These are phyloP conservation scores for Paratrypauchen microcephalus DNA, from an alignment of 2,797 vertebrate genomes.

Conservation along the genomic window DNA sequence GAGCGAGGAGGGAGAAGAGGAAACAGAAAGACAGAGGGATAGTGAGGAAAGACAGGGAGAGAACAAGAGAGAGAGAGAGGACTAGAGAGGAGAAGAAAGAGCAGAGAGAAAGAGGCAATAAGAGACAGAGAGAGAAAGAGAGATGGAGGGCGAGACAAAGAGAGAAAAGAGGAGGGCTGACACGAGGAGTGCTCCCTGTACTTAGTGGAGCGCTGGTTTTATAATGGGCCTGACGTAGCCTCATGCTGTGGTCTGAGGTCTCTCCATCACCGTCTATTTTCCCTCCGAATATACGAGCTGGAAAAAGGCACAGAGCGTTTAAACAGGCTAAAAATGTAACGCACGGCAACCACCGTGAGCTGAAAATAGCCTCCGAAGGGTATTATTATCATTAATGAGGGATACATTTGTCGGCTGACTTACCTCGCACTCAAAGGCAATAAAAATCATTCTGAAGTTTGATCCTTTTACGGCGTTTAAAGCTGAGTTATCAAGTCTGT, in stretches of 20 bases:
- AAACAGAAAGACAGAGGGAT: too few species aligned
- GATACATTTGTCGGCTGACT: conserved; percentile 76
- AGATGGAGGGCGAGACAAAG: too few species aligned
- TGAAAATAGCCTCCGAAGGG: conserved; percentile 78
- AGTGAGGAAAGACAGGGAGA: too few species aligned
- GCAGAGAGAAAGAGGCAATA: too few species aligned
- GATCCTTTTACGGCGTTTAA: conserved; percentile 50
- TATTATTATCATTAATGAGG: conserved; percentile 83
- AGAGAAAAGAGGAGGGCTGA: conserved; percentile 27
- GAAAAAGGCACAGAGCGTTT: conserved; percentile 75
- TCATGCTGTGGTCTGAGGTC: conserved; percentile 79
- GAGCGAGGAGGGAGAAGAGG: too few species aligned
- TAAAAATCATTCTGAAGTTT: conserved; percentile 64
- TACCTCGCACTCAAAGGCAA: conserved; percentile 62
- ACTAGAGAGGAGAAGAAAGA: too few species aligned
- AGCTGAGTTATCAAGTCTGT: conserved; percentile 36
- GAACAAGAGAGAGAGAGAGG: too few species aligned
- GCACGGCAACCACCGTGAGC: conserved; percentile 71
- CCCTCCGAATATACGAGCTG: conserved; percentile 67
- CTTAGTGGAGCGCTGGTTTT: conserved; percentile 73
- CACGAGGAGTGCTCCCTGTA: conserved; percentile 70
- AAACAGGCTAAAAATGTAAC: conserved; percentile 81
- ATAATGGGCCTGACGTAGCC: conserved; percentile 75
- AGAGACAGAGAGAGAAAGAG: too few species aligned
- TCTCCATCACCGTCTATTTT: conserved; percentile 73